Percentiles rank a stretch among this genome's conserved stretches.
These are phyloP conservation scores for Campylomormyrus numenius DNA, from an alignment of 2,113 vertebrate genomes.

Conservation along the genomic window DNA sequence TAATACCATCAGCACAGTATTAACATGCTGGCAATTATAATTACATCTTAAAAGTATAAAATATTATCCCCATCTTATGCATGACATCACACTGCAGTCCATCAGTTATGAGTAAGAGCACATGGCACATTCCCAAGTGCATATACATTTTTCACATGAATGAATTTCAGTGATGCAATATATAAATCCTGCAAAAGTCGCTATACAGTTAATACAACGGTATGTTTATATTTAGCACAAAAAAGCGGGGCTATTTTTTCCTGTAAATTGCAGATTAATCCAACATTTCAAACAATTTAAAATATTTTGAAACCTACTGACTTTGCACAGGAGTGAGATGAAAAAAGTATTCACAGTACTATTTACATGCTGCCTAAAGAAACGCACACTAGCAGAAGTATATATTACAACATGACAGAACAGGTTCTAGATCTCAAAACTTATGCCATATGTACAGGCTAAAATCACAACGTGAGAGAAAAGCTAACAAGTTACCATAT, in stretches of 20 bases:
- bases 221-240: neutral
- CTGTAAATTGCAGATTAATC: neutral
- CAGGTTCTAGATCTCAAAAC: neutral
- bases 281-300: neutral
- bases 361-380: neutral
- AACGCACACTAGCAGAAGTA: neutral
- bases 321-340: neutral
- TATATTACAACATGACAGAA: neutral
- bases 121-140: neutral
- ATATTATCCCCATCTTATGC: neutral
- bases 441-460: neutral
- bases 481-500: neutral
- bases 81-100: neutral
- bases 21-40: neutral
- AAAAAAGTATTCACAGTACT: neutral
- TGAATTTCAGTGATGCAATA: neutral
- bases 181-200: neutral
- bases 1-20: neutral
- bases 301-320: neutral
- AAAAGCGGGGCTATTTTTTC: neutral
- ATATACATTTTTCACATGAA: neutral
- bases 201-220: neutral
- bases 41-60: neutral
- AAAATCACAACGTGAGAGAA: neutral
- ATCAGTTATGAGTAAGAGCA: neutral